Percentiles rank a stretch among this genome's conserved stretches.
Evolutionary conservation across 2,113 vertebrate genomes (phyloP).

Genomic region (Psephotus haematonotus): DNA sequence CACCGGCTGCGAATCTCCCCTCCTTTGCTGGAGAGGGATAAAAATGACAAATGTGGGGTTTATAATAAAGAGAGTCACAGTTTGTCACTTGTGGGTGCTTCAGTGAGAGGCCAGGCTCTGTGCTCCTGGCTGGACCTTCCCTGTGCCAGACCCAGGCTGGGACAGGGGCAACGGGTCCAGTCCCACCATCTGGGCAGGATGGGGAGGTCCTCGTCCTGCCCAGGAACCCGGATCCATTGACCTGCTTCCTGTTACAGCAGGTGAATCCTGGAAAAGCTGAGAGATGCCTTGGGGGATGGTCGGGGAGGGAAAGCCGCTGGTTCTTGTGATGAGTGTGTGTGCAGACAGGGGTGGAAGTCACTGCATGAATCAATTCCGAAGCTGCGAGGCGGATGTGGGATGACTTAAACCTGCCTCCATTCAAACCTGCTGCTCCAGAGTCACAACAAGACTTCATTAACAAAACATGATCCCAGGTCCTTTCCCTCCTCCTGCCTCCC

Average conservation of each 20-base stretch:
- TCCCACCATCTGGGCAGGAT: not conserved
- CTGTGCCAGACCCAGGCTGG: rapidly evolving
- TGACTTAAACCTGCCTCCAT: slow-evolving; percentile 4
- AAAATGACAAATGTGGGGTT: rapidly evolving
- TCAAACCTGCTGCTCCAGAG: not conserved
- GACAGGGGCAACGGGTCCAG: not conserved
- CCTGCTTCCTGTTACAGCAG: not conserved
- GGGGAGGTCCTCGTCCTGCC: rapidly evolving
- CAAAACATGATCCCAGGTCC: not conserved
- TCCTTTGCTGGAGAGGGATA: rapidly evolving
- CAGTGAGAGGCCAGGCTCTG: rapidly evolving
- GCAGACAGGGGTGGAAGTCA: not conserved
- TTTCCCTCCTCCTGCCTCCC: not conserved
- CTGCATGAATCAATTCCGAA: not conserved
- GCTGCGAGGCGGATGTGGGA: not conserved
- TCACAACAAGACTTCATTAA: not conserved
- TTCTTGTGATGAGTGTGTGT: not conserved
- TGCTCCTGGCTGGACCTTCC: rapidly evolving
- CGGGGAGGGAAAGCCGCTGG: not conserved
- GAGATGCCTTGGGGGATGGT: not conserved
- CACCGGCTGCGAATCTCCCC: rapidly evolving
- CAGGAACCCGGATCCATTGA: rapidly evolving
- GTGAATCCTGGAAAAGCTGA: not conserved
- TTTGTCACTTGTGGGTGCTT: not conserved
- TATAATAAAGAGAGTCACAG: rapidly evolving